Evolutionary conservation across 2,888 invertebrate species (phyloP), one percentile per base, ranked within the genome.

Genomic region (Macrosoma leucophasiata): DNA sequence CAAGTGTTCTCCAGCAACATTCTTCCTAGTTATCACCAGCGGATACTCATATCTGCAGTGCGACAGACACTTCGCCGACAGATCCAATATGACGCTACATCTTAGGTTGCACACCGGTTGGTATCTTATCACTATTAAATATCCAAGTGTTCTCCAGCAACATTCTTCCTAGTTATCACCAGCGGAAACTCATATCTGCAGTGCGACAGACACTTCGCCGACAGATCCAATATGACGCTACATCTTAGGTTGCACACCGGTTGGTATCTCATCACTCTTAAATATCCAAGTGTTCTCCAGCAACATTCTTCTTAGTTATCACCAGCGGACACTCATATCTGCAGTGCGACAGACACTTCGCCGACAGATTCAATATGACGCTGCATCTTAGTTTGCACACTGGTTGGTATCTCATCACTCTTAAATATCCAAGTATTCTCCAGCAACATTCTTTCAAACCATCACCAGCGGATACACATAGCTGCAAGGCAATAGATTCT

Each of bases 71-170:
- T 94, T 94, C 57, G 93, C 93, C 0, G 94, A 94, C 68, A 81
- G 94, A 38, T 93, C 93, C 43, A 94, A 94, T 61, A 94, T 94
- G 93, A 92, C 92, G 11, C 78, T 94, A 5, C 94, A 94, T 65
- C 88, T 92, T 55, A 79, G 93, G 48, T 73, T 94, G 8, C 94
- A 94, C 62, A 91, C 93, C 39, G 90, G 89, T 89, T 42, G 10
- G 50, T 10, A 32, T 18, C 15, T 6, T 3, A 22, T 14, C 4
- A 20, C 12, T 6, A 3, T 15, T 6, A 15, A 12, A n/a, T 7
- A n/a, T 26, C n/a, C n/a, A n/a, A n/a, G 12, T 28, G n/a, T 23
- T 27, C n/a, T 92, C 93, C 0, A 82, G 94, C 19, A 94, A 94
- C 76, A 94, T 94, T 93, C 73, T 94, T 1, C 72, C 94, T 35